Base-by-base conservation (phyloP, 2,113 vertebrate genomes). In the Eretmochelys imbricata region DNA sequence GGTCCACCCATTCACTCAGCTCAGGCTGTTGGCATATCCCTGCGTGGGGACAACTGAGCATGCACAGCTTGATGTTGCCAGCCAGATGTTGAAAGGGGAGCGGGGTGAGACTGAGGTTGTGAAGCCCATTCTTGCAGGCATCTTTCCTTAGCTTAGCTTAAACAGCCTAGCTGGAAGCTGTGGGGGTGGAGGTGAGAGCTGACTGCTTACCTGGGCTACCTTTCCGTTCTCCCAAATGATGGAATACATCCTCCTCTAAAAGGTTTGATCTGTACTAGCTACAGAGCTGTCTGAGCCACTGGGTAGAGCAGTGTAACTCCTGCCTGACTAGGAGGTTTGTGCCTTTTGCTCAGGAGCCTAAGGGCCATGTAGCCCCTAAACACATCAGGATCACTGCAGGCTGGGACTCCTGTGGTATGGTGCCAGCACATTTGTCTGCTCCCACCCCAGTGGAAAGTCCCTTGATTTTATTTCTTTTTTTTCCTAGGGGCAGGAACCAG, bases 121-220 rank as follows among this genome's bases (percentile, higher is more conserved):
- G 62, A 35, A 65, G 31, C 31, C 31, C 31, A 12, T 35, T n/a
- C 35, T 19, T 69, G 35, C 35, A 20, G 65, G 35, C 35, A 8
- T 7, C 10, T 69, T 38, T 20, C 65, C 65, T 69, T 20, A 4
- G 16, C 16, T 17, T 65, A 35, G 35, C 38, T 69, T 76, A 27
- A 27, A 46, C 13, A 22, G 22, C 12, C 75, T 14, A 2, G 3
- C 19, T 42, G 16, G 65, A 76, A 31, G n/a, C 53, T 0, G 13
- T 14, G 17, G 9, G 0, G 0, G 0, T 6, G 38, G 72, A 65
- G 6, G 6, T n/a, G 38, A 75, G 72, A 46, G 24, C 42, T 13
- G 24, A 27, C 20, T 7, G 42, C 42, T 48, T 8, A 25, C 24
- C 42, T 48, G 20, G 6, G 38, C 38, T 46, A 25, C 38, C 72